Percentiles rank a stretch among this genome's conserved stretches.
These are phyloP conservation scores for Marasmarcha lunaedactyla DNA, from an alignment of 2,888 invertebrate species.

Conservation along the genomic window DNA sequence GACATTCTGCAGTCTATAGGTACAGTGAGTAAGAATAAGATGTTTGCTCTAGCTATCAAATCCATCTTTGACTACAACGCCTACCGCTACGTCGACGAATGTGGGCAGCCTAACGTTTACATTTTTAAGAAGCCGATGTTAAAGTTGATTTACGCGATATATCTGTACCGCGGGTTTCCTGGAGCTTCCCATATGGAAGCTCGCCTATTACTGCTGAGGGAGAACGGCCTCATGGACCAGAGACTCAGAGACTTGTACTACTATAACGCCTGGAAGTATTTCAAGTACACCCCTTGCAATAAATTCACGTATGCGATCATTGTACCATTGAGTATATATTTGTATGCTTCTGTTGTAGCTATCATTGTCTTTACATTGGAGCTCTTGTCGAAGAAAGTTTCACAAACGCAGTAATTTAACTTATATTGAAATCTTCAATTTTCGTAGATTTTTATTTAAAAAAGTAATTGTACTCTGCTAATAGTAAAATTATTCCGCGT, in stretches of 20 bases:
- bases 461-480: no score
- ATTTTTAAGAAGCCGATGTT: constrained; percentile 21
- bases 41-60: constrained; percentile 25
- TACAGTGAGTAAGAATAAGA: constrained; percentile 21
- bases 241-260: constrained; percentile 16
- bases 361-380: constrained; percentile 6
- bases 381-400: constrained; percentile 1
- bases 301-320: no score
- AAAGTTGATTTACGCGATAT: constrained; percentile 32
- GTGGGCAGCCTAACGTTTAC: constrained; percentile 20
- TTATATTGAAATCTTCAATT: no score
- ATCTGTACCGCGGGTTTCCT: constrained; percentile 41
- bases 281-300: no score
- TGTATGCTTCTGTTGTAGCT: constrained; percentile 1
- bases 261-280: constrained; percentile 6
- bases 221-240: constrained; percentile 29
- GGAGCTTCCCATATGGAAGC: constrained; percentile 19
- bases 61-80: constrained; percentile 25
- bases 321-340: not conserved
- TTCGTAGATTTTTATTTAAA: no score
- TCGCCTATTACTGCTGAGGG: constrained; percentile 24
- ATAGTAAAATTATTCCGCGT: no score
- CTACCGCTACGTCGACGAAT: constrained; percentile 22
- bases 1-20: constrained; percentile 22
- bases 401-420: no score